These are phyloP conservation scores for Cosmia pyralina DNA, from an alignment of 2,888 invertebrate species.

Conservation along the genomic window DNA sequence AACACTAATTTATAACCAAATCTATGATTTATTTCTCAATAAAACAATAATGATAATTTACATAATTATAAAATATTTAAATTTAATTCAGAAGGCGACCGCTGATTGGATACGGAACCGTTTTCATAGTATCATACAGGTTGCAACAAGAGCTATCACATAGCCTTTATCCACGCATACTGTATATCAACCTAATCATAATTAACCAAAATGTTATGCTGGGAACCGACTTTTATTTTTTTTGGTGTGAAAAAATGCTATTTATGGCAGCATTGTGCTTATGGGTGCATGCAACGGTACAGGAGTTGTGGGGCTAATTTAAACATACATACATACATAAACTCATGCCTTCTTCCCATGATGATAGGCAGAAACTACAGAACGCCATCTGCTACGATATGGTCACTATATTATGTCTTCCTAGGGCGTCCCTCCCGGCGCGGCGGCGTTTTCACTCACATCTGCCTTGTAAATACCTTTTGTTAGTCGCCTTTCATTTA, in stretches of 20 bases:
- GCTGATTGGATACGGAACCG: neutral
- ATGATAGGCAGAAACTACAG: too few relatives aligned
- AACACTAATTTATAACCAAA: conserved; percentile 22
- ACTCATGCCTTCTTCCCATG: too few relatives aligned
- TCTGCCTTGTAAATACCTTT: too few relatives aligned
- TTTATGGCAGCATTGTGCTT: neutral
- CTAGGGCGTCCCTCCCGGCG: too few relatives aligned
- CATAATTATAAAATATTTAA: neutral
- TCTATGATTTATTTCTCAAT: conserved; percentile 52
- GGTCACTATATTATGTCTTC: too few relatives aligned
- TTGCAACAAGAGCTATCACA: neutral
- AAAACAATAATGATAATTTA: conserved; percentile 33
- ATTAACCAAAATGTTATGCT: neutral
- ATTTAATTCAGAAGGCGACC: conserved; percentile 12
- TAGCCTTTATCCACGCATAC: neutral
- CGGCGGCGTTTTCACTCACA: too few relatives aligned
- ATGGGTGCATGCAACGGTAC: neutral
- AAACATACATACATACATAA: too few relatives aligned
- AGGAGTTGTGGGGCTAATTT: neutral
- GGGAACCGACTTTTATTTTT: neutral
- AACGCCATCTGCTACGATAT: too few relatives aligned
- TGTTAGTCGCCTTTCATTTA: too few relatives aligned
- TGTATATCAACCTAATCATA: neutral
- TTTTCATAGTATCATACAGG: neutral
- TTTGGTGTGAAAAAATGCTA: neutral